These are phyloP conservation scores for Anthopleura xanthogrammica DNA, from an alignment of 92 coral and sea anemone species.

Conservation along the genomic window DNA sequence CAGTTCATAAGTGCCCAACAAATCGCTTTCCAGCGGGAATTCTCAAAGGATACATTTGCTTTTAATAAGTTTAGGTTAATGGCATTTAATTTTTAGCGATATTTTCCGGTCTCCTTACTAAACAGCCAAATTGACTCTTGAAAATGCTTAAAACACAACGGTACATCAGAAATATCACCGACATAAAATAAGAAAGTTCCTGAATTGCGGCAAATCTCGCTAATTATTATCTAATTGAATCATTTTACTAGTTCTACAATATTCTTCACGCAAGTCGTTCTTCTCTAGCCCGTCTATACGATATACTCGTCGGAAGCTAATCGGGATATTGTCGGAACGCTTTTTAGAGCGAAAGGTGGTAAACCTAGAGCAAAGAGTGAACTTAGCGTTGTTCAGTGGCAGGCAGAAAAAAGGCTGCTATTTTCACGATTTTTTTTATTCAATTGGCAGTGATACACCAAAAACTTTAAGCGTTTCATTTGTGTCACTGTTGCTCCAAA, in stretches of 20 bases:
- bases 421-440: too few relatives aligned
- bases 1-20: neutral
- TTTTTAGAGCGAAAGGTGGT: too few relatives aligned
- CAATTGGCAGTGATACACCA: too few relatives aligned
- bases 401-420: too few relatives aligned
- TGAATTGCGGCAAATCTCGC: neutral
- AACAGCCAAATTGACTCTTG: slow-evolving; percentile 9
- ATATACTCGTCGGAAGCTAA: too few relatives aligned
- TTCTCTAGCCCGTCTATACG: too few relatives aligned
- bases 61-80: slow-evolving; percentile 4
- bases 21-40: slow-evolving; percentile 5
- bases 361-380: too few relatives aligned
- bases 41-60: slow-evolving; percentile 4
- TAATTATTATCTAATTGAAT: slow-evolving; percentile 4
- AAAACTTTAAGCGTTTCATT: too few relatives aligned
- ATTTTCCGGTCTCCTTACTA: slow-evolving; percentile 10
- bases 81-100: slow-evolving; percentile 10
- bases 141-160: neutral
- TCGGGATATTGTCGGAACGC: too few relatives aligned
- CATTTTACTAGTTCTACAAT: neutral
- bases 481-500: too few relatives aligned
- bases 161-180: neutral
- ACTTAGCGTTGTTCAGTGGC: too few relatives aligned
- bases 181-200: slow-evolving; percentile 1
- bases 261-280: neutral